Percentiles rank a stretch among this genome's conserved stretches.
Evolutionary conservation across 2,797 vertebrate genomes (phyloP).

Genomic region (Etheostoma perlongum): DNA sequence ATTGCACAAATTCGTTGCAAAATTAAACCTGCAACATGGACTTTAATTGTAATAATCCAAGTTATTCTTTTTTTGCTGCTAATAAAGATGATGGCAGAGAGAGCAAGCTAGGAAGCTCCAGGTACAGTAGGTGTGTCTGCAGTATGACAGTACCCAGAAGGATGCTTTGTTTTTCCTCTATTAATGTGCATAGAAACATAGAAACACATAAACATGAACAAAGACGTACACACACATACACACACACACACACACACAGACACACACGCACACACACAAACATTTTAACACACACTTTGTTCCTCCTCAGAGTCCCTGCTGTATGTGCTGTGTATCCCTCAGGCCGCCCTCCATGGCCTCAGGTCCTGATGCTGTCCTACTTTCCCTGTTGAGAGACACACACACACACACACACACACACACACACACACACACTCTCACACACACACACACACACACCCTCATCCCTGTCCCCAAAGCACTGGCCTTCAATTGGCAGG

Average conservation of each 20-base stretch:
- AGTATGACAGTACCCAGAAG: not conserved
- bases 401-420: constrained; percentile 20
- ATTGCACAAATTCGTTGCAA: too few species aligned
- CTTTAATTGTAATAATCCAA: not conserved
- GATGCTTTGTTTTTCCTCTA: not conserved
- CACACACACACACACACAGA: not conserved
- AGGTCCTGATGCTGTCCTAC: constrained; percentile 57
- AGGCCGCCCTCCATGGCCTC: constrained; percentile 45
- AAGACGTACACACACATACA: constrained; percentile 1
- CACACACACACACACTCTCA: constrained; percentile 7
- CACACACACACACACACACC: constrained; percentile 2
- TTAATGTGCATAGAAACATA: not conserved
- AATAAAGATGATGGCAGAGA: not conserved
- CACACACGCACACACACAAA: constrained; percentile 3
- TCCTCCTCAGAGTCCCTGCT: constrained; percentile 48
- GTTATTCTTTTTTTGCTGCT: not conserved
- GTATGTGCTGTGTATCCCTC: constrained; percentile 46
- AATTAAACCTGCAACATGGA: too few species aligned
- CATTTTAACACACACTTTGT: constrained; percentile 27
- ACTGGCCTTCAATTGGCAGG: constrained; percentile 62
- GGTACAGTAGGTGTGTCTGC: not conserved
- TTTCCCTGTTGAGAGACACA: constrained; percentile 35
- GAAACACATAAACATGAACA: constrained; percentile 1
- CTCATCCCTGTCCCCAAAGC: constrained; percentile 31
- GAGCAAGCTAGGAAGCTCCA: too few species aligned